Evolutionary conservation across 2,113 vertebrate species (phyloP).

Genomic region (Proterorhinus semilunaris): DNA sequence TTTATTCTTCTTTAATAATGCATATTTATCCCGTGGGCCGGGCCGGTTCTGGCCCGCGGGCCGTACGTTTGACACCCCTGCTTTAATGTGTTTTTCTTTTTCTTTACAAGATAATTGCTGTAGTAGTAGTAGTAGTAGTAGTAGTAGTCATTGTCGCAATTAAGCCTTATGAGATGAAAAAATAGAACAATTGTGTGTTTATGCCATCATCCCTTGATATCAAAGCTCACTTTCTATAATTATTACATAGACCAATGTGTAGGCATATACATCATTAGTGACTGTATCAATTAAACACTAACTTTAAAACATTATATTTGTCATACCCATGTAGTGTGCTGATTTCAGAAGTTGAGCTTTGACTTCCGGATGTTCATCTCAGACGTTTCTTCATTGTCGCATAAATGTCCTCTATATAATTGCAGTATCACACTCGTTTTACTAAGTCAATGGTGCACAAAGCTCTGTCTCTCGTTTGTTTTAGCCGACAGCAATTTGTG

Average conservation of each 20-base stretch:
- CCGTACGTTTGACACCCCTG: no score
- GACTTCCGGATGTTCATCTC: background rate
- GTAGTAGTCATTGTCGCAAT: no score
- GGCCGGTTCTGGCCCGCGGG: no score
- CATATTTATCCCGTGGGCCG: no score
- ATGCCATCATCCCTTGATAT: background rate
- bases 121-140: no score
- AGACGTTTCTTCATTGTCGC: background rate
- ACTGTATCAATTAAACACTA: background rate
- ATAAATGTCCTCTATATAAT: background rate
- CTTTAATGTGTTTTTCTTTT: constrained; percentile 5
- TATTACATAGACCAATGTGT: no score
- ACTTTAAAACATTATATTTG: background rate
- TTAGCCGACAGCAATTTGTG: background rate
- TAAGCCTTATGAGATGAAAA: no score
- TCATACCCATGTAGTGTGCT: background rate
- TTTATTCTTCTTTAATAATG: no score
- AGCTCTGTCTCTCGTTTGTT: background rate
- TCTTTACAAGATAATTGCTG: no score
- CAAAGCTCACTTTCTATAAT: background rate
- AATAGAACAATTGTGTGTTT: background rate
- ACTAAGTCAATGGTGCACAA: background rate
- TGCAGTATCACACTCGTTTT: background rate
- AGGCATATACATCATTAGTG: no score
- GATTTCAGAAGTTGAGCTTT: constrained; percentile 1